Conservation (phyloP, 1,140 invertebrate genomes). For the Penaeus chinensis region DNA sequence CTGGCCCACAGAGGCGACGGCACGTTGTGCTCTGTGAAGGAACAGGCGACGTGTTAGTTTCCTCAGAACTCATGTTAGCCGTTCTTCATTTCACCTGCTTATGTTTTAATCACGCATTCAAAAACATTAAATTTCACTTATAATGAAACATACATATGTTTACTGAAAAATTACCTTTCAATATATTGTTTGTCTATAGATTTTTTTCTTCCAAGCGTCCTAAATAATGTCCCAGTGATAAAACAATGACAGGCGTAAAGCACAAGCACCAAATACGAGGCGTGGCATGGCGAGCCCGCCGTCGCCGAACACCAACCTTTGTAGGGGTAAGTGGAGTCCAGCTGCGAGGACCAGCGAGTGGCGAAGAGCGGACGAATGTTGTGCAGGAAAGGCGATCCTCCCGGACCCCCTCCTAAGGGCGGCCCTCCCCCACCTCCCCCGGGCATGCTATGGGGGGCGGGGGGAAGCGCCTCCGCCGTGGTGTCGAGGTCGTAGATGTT, state of each 20-base stretch:
- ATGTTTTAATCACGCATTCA: not conserved
- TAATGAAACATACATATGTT: too few species aligned
- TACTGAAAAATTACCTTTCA: too few species aligned
- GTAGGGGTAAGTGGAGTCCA: conserved; percentile 68
- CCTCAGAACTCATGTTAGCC: not conserved
- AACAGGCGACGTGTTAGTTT: not conserved
- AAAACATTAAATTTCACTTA: too few species aligned
- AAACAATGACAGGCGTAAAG: not conserved
- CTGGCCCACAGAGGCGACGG: conserved; percentile 62
- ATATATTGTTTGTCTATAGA: too few species aligned
- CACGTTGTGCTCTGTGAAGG: conserved; percentile 52
- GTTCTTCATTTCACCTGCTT: too few species aligned
- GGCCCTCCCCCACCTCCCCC: conserved; percentile 15
- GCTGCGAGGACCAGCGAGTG: conserved; percentile 78
- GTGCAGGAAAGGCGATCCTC: conserved; percentile 73
- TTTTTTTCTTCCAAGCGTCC: too few species aligned
- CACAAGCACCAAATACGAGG: not conserved
- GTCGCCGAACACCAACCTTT: conserved; percentile 42
- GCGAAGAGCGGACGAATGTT: conserved; percentile 79
- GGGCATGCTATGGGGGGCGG: conserved; percentile 48
- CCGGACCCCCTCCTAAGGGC: conserved; percentile 16
- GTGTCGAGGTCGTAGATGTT: conserved; percentile 68
- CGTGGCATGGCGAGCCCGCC: not conserved
- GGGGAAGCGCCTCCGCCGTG: conserved; percentile 72
- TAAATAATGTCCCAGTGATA: not conserved